Evolutionary conservation across 2,113 vertebrate genomes (phyloP), one percentile per base, ranked within the genome.

Genomic region (Chelonoidis abingdonii): DNA sequence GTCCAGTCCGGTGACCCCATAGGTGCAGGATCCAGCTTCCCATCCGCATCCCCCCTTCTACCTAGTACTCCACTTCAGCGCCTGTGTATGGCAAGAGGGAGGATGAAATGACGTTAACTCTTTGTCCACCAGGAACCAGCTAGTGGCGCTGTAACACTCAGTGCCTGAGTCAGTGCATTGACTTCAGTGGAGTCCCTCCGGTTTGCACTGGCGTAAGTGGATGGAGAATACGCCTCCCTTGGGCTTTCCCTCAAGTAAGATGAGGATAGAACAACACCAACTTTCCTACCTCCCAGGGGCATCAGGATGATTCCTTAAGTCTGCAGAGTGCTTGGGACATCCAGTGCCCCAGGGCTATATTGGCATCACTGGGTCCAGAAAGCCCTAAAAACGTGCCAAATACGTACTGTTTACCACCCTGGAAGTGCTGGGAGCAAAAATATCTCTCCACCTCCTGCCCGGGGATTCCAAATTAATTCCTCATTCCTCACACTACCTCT

Each of bases 371-470:
- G 38, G 35, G 35, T 21, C 17, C 4, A 75, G n/a, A 75, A 75
- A 22, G 9, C 11, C 1, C 4, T 3, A 47, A n/a, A 10, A 62
- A 24, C 89, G 83, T 57, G 62, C 52, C 80, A 35, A 53, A 22
- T 52, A 89, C 72, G 52, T 80, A 90, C 14, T 87, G 83, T 52
- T 87, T 85, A 87, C 13, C 75, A 53, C 41, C 49, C 75, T 50
- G 62, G 52, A 2, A 29, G 83, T 79, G 87, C 54, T 62, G 44
- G n/a, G 35, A 27, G 59, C 29, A 83, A 44, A 31, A 90, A 38
- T n/a, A 38, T 89, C 87, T 92, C 79, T 93, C 59, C 91, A 49
- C 44, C n/a, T 41, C 89, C 72, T 27, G 2, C 53, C 27, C 3
- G 0, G 0, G 69, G 81, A 93, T 54, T 44, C 89, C 79, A 79